Evolutionary conservation across 2,113 vertebrate genomes (phyloP).

Genomic region (Takifugu bimaculatus): DNA sequence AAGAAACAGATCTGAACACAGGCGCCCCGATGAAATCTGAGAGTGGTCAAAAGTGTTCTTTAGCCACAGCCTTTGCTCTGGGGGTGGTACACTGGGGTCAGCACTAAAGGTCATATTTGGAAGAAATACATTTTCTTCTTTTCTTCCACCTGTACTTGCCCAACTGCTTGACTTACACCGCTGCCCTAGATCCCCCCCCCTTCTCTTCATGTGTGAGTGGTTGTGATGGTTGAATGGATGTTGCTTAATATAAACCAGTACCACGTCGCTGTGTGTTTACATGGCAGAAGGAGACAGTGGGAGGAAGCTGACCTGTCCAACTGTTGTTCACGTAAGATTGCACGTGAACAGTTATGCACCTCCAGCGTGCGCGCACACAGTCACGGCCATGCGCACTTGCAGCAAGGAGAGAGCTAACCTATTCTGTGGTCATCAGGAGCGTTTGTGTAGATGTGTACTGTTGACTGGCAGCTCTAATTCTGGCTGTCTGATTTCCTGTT

Average conservation of each 20-base stretch:
- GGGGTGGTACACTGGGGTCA: constrained; percentile 38
- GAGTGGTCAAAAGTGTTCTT: constrained; percentile 44
- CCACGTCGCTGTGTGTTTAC: constrained; percentile 54
- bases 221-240: constrained; percentile 49
- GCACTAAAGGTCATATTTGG: constrained; percentile 20
- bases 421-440: constrained; percentile 27
- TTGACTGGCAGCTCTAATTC: constrained; percentile 54
- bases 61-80: constrained; percentile 26
- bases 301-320: constrained; percentile 52
- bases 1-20: constrained; percentile 30
- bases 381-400: not conserved
- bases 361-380: not conserved
- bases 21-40: constrained; percentile 40
- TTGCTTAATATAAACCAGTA: constrained; percentile 66
- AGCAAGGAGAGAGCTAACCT: constrained; percentile 4
- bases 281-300: constrained; percentile 37
- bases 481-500: constrained; percentile 47
- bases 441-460: constrained; percentile 4
- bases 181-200: not conserved
- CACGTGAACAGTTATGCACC: constrained; percentile 6
- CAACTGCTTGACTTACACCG: constrained; percentile 19
- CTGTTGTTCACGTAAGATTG: constrained; percentile 55
- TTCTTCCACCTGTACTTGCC: constrained; percentile 17
- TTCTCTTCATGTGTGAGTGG: constrained; percentile 21
- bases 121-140: constrained; percentile 30